Base-by-base conservation (phyloP, 2,113 vertebrate genomes). In the Syngnathus scovelli region DNA sequence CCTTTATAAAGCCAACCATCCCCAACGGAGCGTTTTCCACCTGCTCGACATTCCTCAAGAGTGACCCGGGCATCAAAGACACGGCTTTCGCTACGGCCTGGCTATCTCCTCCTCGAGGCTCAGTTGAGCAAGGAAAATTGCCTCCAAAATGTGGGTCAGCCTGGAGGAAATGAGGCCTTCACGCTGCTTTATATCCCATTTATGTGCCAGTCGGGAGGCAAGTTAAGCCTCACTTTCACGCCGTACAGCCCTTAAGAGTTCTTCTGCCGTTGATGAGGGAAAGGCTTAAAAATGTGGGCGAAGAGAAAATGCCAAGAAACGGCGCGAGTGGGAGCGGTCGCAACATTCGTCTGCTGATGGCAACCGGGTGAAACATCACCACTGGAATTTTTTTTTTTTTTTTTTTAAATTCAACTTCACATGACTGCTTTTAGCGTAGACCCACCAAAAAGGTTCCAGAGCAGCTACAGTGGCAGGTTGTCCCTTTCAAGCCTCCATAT, bases 131-230 rank as follows among this genome's bases (percentile, higher is more conserved):
- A 27, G n/a, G 21, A 62, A 27, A 61, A 61, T 43, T 61, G 60
- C 60, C 60, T 61, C 11, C 11, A 61, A 39, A 80, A 87, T 84
- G 64, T 87, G 78, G 83, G 85, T 85, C 81, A 83, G 76, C 64
- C 48, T 39, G 51, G 49, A 69, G 61, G 52, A 78, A 78, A 46
- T 58, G 58, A 79, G 75, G 83, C 83, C 61, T 83, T 82, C 79
- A 84, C 60, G 81, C 79, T 66, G 69, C 71, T 79, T 85, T 81
- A 74, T 68, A 65, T 75, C 73, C 68, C 77, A 83, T 83, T 79
- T 69, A 71, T 71, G 66, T 78, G 79, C 77, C 85, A 74, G 70
- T 74, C 68, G 77, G 27, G 61, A 78, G 56, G 67, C 75, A 70
- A 79, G 12, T 51, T 81, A 79, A 85, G 83, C 81, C 76, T 61